phyloP scores from a whole-genome alignment of 2,113 vertebrate species.

The Coreoperca whiteheadi region DNA sequence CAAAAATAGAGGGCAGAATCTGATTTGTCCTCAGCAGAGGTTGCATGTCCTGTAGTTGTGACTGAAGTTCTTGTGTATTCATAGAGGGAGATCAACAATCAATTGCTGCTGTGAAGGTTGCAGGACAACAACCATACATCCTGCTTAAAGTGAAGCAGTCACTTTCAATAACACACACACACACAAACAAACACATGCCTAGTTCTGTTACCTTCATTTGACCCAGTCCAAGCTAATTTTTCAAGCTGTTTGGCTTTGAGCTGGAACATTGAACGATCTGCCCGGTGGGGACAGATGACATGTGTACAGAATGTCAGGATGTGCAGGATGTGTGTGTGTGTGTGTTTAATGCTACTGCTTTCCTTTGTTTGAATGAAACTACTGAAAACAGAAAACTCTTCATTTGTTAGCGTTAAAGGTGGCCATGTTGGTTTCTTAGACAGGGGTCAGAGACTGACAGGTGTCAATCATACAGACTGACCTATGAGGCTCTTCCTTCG shows the following conservation, averaged over 20 bases:
- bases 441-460: neutral
- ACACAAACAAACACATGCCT: constrained; percentile 16
- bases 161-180: constrained; percentile 62
- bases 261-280: constrained; percentile 54
- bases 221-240: constrained; percentile 70
- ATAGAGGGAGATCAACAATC: constrained; percentile 63
- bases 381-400: constrained; percentile 11
- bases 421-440: neutral
- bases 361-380: constrained; percentile 3
- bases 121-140: constrained; percentile 73
- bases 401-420: constrained; percentile 24
- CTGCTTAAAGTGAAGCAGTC: constrained; percentile 65
- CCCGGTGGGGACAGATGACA: constrained; percentile 37
- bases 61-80: constrained; percentile 64
- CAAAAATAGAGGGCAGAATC: constrained; percentile 8
- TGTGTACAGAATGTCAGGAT: constrained; percentile 55
- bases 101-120: constrained; percentile 69
- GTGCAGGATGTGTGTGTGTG: constrained; percentile 20
- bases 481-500: constrained; percentile 93
- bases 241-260: constrained; percentile 67
- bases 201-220: constrained; percentile 69
- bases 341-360: constrained; percentile 27
- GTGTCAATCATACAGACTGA: constrained; percentile 79
- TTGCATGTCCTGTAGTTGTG: constrained; percentile 26
- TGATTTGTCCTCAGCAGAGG: constrained; percentile 17